Conservation (phyloP, 1,140 invertebrate genomes). For the Nymphalis io region DNA sequence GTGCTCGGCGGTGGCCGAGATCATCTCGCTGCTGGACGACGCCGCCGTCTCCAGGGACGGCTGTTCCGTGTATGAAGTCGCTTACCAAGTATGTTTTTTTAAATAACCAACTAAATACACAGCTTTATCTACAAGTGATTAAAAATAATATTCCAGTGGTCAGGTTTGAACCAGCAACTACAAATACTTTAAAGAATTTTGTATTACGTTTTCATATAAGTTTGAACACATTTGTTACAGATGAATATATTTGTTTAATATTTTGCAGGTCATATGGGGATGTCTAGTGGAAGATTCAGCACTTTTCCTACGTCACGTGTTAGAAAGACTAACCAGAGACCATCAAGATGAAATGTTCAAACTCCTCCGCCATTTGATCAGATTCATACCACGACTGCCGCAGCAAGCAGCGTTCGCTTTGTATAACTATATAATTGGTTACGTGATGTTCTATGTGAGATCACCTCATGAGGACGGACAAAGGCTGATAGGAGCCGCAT, state of each 20-base stretch:
- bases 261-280: conserved; percentile 93
- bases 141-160: too few relatives aligned
- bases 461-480: conserved; percentile 96
- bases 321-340: conserved; percentile 97
- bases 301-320: conserved; percentile 96
- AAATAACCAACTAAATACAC: too few relatives aligned
- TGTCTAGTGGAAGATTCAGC: conserved; percentile 99
- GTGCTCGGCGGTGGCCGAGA: conserved; percentile 96
- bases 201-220: too few relatives aligned
- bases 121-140: too few relatives aligned
- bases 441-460: conserved; percentile 99
- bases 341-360: conserved; percentile 98
- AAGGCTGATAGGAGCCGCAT: conserved; percentile 94
- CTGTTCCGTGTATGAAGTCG: conserved; percentile 93
- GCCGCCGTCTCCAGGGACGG: conserved; percentile 97
- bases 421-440: conserved; percentile 99
- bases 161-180: too few relatives aligned
- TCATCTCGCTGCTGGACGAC: conserved; percentile 97
- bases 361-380: conserved; percentile 93
- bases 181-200: too few relatives aligned
- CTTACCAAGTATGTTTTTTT: conserved; percentile 86
- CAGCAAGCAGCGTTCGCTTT: conserved; percentile 99
- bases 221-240: too few relatives aligned
- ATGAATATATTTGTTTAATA: not conserved
- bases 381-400: conserved; percentile 95